Evolutionary conservation across 2,888 invertebrate species (phyloP), one percentile per base, ranked within the genome.

Genomic region (Ennomos quercinarius): DNA sequence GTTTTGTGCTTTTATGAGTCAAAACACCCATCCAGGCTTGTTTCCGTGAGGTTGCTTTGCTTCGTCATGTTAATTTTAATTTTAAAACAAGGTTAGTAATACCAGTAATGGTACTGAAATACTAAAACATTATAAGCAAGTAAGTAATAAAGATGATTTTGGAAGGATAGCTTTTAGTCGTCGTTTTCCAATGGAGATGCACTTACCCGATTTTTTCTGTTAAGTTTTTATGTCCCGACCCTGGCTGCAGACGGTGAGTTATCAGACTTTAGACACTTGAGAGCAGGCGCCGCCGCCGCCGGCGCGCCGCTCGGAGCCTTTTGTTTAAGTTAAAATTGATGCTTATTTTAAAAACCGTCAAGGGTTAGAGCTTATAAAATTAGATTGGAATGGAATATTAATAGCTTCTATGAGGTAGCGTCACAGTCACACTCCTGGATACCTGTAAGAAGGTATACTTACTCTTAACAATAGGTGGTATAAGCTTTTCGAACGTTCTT

Each of bases 141-240:
- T n/a, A n/a, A n/a, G n/a, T n/a, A n/a, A n/a, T n/a, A n/a, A 27
- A 27, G 27, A 27, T 27, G 27, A 27, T 3, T 27, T 27, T 27
- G 27, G 3, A 27, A 6, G 27, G 27, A 27, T 6, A 27, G 27
- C 27, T 27, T 27, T 6, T 27, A 27, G 27, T 36, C 27, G 38
- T 37, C 53, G 53, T 47, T 49, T 54, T 40, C 12, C 40, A 61
- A 70, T 83, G 84, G 82, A 84, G 68, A 83, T 80, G 63, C 36
- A 64, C 74, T 49, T 56, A 36, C 55, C 65, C 10, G 45, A 50
- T 76, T 83, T 83, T 83, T 82, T 80, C 66, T 69, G 64, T 60
- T 67, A 72, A 73, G 62, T 81, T 86, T 85, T 84, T 84, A 81
- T 81, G 74, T 77, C 74, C 68, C 74, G 68, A 78, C 74, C 83